Conservation (phyloP, 2,113 vertebrate genomes). For the Eretmochelys imbricata region DNA sequence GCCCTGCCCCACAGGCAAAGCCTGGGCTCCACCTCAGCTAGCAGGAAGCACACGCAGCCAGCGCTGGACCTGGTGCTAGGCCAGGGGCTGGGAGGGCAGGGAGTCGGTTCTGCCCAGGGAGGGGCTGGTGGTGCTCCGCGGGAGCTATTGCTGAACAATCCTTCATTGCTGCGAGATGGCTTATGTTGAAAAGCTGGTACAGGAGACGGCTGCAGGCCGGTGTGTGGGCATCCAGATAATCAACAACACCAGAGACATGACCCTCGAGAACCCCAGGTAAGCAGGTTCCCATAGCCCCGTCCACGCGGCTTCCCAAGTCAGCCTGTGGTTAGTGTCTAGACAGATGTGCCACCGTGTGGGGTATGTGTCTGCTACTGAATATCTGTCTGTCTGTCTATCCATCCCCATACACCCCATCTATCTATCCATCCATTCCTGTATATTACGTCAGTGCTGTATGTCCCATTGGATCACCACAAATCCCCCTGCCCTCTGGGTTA, state of each 20-base stretch:
- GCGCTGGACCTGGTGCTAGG: neutral
- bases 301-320: too few relatives aligned
- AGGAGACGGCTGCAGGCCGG: neutral
- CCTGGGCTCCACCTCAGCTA: too few relatives aligned
- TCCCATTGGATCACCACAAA: too few relatives aligned
- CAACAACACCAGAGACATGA: neutral
- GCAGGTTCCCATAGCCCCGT: neutral
- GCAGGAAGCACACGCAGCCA: neutral
- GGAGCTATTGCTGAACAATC: neutral
- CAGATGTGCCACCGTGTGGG: too few relatives aligned
- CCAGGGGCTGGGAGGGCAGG: neutral
- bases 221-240: neutral
- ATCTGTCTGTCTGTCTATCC: too few relatives aligned
- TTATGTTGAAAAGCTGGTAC: neutral
- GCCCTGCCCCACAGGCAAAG: neutral
- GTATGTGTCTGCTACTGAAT: too few relatives aligned
- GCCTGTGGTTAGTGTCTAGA: too few relatives aligned
- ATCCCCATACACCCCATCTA: too few relatives aligned
- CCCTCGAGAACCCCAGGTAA: neutral
- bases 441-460: too few relatives aligned
- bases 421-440: too few relatives aligned
- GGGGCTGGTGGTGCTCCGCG: neutral
- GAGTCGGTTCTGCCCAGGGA: neutral
- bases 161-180: neutral
- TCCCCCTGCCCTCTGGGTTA: too few relatives aligned